Percentiles rank a stretch among this genome's conserved stretches.
Evolutionary conservation across 1,140 invertebrate species (phyloP).

Genomic region (Ceratina calcarata): DNA sequence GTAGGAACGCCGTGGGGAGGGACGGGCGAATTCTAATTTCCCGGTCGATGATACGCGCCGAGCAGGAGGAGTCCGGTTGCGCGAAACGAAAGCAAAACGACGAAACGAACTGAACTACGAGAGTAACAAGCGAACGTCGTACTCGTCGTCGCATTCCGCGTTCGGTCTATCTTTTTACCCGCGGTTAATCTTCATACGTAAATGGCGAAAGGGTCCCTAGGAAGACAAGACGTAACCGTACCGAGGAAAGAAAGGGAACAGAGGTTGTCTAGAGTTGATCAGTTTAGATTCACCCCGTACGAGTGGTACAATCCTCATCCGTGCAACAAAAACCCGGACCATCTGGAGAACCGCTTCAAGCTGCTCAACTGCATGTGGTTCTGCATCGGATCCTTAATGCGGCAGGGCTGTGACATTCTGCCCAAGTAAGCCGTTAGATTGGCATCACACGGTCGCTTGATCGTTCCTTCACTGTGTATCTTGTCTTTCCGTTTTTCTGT

Average conservation of each 20-base stretch:
- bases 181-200: slow-evolving; percentile 34
- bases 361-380: slow-evolving; percentile 97
- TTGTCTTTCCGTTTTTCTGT: background rate
- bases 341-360: slow-evolving; percentile 94
- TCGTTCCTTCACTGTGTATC: background rate
- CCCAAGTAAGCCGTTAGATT: slow-evolving; percentile 88
- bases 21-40: slow-evolving; percentile 17
- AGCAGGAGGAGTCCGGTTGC: background rate
- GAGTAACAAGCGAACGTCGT: background rate
- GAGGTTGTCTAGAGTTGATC: slow-evolving; percentile 63
- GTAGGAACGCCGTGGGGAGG: background rate
- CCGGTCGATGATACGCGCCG: background rate
- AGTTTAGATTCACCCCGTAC: slow-evolving; percentile 92
- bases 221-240: background rate
- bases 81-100: slow-evolving; percentile 7
- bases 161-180: slow-evolving; percentile 12
- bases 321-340: slow-evolving; percentile 89
- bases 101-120: background rate
- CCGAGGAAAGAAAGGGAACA: slow-evolving; percentile 14
- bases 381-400: slow-evolving; percentile 96
- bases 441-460: slow-evolving; percentile 42
- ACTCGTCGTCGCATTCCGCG: slow-evolving; percentile 19
- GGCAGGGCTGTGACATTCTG: slow-evolving; percentile 94
- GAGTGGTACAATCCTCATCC: slow-evolving; percentile 95
- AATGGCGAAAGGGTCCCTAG: slow-evolving; percentile 23